These are phyloP conservation scores for Phylloscopus trochiloides DNA, from an alignment of 2,113 vertebrate species.

Conservation along the genomic window DNA sequence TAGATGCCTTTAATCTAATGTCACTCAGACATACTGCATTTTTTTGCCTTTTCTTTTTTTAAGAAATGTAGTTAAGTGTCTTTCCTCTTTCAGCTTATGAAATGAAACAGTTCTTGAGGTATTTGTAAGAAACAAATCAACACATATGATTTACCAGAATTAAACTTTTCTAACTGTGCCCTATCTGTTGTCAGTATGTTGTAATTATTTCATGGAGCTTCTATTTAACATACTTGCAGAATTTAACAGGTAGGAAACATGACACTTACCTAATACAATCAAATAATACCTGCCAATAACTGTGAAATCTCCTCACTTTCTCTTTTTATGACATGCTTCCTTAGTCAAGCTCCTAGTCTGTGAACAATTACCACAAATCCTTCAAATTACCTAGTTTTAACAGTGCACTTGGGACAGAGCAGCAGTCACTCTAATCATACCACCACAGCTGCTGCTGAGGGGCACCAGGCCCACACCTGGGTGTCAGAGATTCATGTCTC, in stretches of 20 bases:
- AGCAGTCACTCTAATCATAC: neutral
- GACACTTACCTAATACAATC: neutral
- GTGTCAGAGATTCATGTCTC: neutral
- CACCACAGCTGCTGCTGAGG: neutral
- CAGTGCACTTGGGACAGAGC: neutral
- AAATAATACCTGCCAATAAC: neutral
- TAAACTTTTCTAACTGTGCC: neutral
- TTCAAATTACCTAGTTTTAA: neutral
- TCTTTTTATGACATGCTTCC: neutral
- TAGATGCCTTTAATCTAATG: neutral
- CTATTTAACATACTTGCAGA: neutral
- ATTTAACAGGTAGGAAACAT: neutral
- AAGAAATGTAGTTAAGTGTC: accelerated
- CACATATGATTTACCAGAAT: neutral
- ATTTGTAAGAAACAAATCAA: neutral
- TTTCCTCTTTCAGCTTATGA: neutral
- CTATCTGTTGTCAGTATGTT: neutral
- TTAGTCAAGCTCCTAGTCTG: neutral
- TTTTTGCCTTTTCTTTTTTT: neutral
- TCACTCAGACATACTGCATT: neutral
- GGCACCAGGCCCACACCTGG: neutral
- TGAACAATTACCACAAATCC: neutral
- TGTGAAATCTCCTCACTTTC: neutral
- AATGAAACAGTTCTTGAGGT: neutral
- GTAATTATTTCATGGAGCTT: neutral